A percentile compares a stretch with the other conserved stretches of the same genome.
Evolutionary conservation across 2,888 invertebrate species (phyloP).

Genomic region (Dastarcus helophoroides): DNA sequence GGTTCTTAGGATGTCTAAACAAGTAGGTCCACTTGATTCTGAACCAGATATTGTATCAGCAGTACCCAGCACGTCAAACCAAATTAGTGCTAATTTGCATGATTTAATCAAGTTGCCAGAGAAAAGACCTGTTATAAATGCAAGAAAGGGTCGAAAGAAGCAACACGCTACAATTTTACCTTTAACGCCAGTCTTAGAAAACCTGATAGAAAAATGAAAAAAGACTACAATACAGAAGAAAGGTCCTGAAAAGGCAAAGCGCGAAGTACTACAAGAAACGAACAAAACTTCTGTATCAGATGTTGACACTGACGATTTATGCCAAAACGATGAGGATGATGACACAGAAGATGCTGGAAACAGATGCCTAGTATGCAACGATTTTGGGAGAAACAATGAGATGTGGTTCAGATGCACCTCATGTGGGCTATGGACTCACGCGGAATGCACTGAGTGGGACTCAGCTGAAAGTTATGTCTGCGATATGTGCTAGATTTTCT

Average conservation of each 20-base stretch:
- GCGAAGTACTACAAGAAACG: constrained; percentile 8
- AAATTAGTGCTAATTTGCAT: too few species aligned
- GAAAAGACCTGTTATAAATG: too few species aligned
- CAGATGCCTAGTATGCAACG: constrained; percentile 12
- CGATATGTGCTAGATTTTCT: constrained; percentile 8
- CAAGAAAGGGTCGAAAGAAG: too few species aligned
- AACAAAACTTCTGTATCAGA: constrained; percentile 11
- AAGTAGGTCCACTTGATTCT: too few species aligned
- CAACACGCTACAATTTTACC: too few species aligned
- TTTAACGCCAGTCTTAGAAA: too few species aligned
- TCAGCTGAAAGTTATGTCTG: constrained; percentile 12
- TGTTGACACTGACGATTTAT: not conserved
- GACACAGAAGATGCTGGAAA: constrained; percentile 10
- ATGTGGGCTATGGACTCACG: constrained; percentile 13
- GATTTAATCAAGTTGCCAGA: too few species aligned
- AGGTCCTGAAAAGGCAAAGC: constrained; percentile 7
- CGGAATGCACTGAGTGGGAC: constrained; percentile 10
- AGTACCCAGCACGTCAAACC: too few species aligned
- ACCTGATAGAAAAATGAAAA: constrained; percentile 4
- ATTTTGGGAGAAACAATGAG: constrained; percentile 13
- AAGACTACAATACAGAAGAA: constrained; percentile 6
- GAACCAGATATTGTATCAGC: too few species aligned
- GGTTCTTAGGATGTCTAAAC: too few species aligned
- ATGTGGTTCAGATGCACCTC: constrained; percentile 13
- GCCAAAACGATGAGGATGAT: constrained; percentile 10